A percentile compares a stretch with the other conserved stretches of the same genome.
Evolutionary conservation across 1,140 invertebrate species (phyloP).

Genomic region (Arion vulgaris): DNA sequence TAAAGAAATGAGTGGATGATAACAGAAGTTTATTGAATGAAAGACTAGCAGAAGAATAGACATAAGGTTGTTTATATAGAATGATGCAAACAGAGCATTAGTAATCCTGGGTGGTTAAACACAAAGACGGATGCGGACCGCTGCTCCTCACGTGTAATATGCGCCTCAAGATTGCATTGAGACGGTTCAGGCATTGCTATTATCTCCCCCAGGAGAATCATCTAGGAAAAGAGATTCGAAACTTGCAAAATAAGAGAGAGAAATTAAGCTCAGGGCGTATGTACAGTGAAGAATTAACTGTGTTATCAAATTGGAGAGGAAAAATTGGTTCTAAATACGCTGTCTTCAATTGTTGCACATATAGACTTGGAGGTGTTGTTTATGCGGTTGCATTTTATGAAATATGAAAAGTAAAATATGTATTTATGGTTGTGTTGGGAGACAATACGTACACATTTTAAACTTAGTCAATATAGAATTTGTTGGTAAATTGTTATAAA

Average conservation of each 20-base stretch:
- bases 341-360: too few relatives aligned
- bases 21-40: not conserved
- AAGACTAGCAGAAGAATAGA: not conserved
- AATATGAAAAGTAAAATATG: too few relatives aligned
- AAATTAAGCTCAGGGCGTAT: not conserved
- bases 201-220: not conserved
- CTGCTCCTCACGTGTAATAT: not conserved
- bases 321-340: not conserved
- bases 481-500: too few relatives aligned
- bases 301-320: not conserved
- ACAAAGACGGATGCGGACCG: not conserved
- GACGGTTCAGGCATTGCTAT: not conserved
- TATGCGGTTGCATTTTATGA: too few relatives aligned
- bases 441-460: too few relatives aligned
- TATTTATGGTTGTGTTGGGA: too few relatives aligned
- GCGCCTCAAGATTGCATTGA: not conserved
- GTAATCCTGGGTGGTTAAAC: not conserved
- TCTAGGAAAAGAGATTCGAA: not conserved
- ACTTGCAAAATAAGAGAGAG: not conserved
- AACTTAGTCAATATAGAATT: too few relatives aligned
- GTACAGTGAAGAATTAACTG: too few relatives aligned
- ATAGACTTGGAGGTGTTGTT: too few relatives aligned
- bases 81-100: slow-evolving; percentile 11
- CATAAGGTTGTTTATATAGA: not conserved
- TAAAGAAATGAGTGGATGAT: not conserved